Conservation (phyloP, 2,888 invertebrate genomes). For the Cremastobaeus sp. region DNA sequence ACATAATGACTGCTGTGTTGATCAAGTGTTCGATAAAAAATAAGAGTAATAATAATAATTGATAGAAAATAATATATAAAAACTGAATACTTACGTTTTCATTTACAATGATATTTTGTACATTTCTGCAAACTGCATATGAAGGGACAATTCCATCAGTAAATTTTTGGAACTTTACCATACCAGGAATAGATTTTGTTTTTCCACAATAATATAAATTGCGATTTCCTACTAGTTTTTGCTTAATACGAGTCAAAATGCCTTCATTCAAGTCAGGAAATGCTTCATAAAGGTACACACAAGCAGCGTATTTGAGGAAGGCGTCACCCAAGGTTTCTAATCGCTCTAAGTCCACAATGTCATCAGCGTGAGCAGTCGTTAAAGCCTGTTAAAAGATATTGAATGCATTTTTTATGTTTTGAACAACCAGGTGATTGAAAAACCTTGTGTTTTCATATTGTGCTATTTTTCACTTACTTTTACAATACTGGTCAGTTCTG, state of each 20-base stretch:
- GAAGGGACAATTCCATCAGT: slow-evolving; percentile 90
- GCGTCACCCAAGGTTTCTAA: slow-evolving; percentile 94
- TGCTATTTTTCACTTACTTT: no score
- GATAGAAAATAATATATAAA: not conserved
- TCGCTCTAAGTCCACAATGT: slow-evolving; percentile 88
- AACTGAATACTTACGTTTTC: slow-evolving; percentile 64
- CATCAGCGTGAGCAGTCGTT: slow-evolving; percentile 85
- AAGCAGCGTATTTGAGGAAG: slow-evolving; percentile 88
- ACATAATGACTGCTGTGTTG: no score
- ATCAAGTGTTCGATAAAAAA: no score
- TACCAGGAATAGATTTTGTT: slow-evolving; percentile 76
- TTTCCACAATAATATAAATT: slow-evolving; percentile 88
- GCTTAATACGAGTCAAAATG: slow-evolving; percentile 85
- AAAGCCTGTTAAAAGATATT: slow-evolving; percentile 79
- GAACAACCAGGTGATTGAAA: not conserved
- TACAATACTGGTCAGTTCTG: not conserved
- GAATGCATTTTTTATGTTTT: not conserved
- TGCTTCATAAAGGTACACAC: slow-evolving; percentile 85
- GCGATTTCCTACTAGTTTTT: slow-evolving; percentile 87
- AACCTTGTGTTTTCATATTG: not conserved
- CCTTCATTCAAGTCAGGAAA: slow-evolving; percentile 88
- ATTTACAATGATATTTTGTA: slow-evolving; percentile 77
- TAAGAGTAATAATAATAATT: slow-evolving; percentile 12
- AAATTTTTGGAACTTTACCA: slow-evolving; percentile 83
- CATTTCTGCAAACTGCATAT: slow-evolving; percentile 81